Conservation (phyloP, 2,113 vertebrate genomes). For the human (Homo sapiens) region GRCh38 chrX:37755501-37756000, state of each 20-base stretch:
- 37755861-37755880: neutral
- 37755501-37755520: neutral
- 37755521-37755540: neutral
- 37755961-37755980: neutral
- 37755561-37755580: neutral
- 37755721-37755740: neutral
- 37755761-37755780: neutral
- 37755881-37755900: neutral
- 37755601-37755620: neutral
- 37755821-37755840: neutral
- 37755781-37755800: neutral
- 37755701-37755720: neutral
- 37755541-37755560: neutral
- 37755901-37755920: neutral
- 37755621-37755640: neutral
- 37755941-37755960: neutral
- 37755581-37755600: neutral
- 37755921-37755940: neutral
- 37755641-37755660: neutral
- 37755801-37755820: neutral
- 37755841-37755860: neutral
- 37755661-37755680: neutral
- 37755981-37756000: neutral
- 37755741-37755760: neutral
- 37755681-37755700: neutral